These are phyloP conservation scores for Eupithecia inturbata DNA, from an alignment of 2,888 invertebrate species.

Conservation along the genomic window DNA sequence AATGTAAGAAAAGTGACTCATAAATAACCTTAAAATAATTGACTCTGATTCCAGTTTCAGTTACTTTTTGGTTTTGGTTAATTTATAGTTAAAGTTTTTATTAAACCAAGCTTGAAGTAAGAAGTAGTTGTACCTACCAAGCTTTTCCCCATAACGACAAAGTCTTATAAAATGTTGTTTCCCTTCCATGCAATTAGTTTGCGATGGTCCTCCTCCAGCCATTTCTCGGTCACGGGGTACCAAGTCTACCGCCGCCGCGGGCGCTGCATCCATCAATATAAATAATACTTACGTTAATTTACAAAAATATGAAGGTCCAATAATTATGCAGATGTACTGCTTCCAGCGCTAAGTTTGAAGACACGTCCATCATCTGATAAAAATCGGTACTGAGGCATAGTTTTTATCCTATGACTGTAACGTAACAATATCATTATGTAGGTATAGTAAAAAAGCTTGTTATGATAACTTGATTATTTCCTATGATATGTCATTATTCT, in stretches of 20 bases:
- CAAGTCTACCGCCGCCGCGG: constrained; percentile 24
- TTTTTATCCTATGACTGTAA: not conserved
- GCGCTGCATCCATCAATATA: constrained; percentile 38
- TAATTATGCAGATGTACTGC: constrained; percentile 8
- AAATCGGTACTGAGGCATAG: not conserved
- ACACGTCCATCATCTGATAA: not conserved
- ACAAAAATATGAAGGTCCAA: constrained; percentile 19
- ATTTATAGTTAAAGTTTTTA: not conserved
- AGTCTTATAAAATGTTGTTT: constrained; percentile 15
- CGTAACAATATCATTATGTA: not conserved
- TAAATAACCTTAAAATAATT: not conserved
- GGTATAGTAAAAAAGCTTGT: not conserved
- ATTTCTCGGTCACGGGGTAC: constrained; percentile 41
- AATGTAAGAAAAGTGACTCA: not conserved
- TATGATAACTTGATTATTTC: not conserved
- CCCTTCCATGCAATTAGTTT: constrained; percentile 47
- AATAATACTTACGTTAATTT: constrained; percentile 26
- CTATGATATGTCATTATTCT: not conserved
- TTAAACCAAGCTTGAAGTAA: not conserved
- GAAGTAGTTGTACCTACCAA: too few relatives aligned
- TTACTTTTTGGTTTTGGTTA: not conserved
- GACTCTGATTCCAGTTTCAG: not conserved
- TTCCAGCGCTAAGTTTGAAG: not conserved
- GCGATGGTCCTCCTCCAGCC: constrained; percentile 44
- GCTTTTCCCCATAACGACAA: not conserved